phyloP scores from a whole-genome alignment of 2,113 vertebrate species.

The Arvicanthis niloticus region DNA sequence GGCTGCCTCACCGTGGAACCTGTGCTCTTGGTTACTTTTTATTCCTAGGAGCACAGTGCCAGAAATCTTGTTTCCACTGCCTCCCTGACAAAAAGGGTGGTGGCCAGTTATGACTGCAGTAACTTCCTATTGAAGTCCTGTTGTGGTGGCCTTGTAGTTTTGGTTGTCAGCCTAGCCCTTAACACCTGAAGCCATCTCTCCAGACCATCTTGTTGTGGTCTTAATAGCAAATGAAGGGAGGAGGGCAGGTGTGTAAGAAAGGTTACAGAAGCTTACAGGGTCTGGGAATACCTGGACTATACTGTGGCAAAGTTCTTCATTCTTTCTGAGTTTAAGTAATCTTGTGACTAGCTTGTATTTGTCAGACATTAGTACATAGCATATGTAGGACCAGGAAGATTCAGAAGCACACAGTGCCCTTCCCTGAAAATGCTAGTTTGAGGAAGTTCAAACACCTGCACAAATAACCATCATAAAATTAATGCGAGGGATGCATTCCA shows the following conservation, averaged over 20 bases:
- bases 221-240: not conserved
- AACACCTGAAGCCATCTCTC: not conserved
- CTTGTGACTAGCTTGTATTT: constrained; percentile 29
- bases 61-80: not conserved
- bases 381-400: not conserved
- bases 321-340: constrained; percentile 50
- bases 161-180: not conserved
- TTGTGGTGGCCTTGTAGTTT: not conserved
- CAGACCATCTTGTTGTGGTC: not conserved
- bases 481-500: not conserved
- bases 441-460: constrained; percentile 10
- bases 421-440: not conserved
- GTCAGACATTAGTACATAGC: not conserved
- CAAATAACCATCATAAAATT: not conserved
- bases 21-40: constrained; percentile 3
- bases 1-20: not conserved
- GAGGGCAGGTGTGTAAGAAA: constrained; percentile 25
- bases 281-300: not conserved
- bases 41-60: not conserved
- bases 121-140: constrained; percentile 22
- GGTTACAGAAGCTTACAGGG: not conserved
- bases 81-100: not conserved
- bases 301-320: constrained; percentile 37
- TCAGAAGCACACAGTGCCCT: not conserved
- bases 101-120: not conserved